These are phyloP conservation scores for Butastur rufipennis DNA, from an alignment of 2,113 vertebrate genomes.

Conservation along the genomic window DNA sequence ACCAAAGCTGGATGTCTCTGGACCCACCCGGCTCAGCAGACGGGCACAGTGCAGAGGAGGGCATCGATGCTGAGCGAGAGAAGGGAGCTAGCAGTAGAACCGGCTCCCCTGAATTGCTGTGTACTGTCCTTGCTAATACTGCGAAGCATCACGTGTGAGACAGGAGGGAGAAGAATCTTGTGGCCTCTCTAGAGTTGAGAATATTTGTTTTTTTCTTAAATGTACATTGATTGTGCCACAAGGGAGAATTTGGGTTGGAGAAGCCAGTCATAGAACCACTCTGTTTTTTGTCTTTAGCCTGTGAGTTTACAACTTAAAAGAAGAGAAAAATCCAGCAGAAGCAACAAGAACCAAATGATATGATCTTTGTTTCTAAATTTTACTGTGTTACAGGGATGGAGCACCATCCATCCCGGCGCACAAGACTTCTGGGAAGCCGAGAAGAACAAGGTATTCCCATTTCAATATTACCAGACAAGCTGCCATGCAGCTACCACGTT, in stretches of 20 bases:
- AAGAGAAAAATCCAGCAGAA: background rate
- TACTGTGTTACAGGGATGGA: constrained; percentile 67
- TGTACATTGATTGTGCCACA: background rate
- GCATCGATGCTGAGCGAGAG: background rate
- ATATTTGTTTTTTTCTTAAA: background rate
- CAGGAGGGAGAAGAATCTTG: background rate
- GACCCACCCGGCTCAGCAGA: background rate
- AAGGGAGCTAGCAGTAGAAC: background rate
- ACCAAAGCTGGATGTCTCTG: background rate
- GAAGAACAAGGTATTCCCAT: constrained; percentile 32
- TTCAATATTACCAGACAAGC: background rate
- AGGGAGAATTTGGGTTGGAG: background rate
- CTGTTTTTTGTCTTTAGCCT: background rate
- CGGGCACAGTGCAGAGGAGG: background rate
- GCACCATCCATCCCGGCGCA: constrained; percentile 59
- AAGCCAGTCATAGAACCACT: background rate
- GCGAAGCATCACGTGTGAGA: background rate
- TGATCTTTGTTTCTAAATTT: constrained; percentile 31
- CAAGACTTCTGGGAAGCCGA: constrained; percentile 45
- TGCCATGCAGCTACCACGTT: background rate
- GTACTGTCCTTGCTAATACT: background rate
- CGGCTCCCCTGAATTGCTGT: background rate
- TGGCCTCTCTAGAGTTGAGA: background rate
- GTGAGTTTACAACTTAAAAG: background rate
- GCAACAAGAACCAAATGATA: background rate